These are phyloP conservation scores for Bombyx mandarina DNA, from an alignment of 1,140 invertebrate genomes.

Conservation along the genomic window DNA sequence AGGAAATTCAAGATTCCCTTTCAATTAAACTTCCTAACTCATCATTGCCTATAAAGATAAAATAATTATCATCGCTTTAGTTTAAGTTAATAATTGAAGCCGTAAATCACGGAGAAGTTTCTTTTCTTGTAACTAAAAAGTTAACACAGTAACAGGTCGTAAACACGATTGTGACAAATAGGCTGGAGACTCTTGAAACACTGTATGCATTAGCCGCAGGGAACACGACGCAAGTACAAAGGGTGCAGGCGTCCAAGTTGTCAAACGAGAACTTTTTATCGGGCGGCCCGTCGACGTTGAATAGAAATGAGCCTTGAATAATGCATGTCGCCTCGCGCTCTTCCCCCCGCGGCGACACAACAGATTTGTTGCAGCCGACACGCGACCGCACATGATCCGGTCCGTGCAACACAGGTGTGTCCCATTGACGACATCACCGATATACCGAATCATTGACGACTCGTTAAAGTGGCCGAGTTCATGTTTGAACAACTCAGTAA, in stretches of 20 bases:
- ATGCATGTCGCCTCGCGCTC: conserved; percentile 42
- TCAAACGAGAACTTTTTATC: conserved; percentile 69
- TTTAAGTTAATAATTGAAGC: no score
- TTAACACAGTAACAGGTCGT: conserved; percentile 8
- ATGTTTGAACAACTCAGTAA: not conserved
- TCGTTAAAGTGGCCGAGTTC: not conserved
- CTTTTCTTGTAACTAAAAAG: not conserved
- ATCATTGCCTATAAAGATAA: no score
- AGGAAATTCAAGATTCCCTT: no score
- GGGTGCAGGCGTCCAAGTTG: conserved; percentile 63
- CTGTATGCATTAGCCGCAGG: conserved; percentile 20
- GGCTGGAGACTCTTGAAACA: conserved; percentile 23
- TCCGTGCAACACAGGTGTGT: conserved; percentile 19
- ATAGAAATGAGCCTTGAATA: conserved; percentile 67
- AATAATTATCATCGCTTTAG: no score
- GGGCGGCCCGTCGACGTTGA: conserved; percentile 58
- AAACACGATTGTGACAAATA: conserved; percentile 19
- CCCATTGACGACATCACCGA: not conserved
- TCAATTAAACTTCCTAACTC: no score
- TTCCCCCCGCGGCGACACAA: conserved; percentile 23
- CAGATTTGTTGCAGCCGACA: conserved; percentile 42
- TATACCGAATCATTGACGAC: no score
- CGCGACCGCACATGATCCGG: conserved; percentile 28
- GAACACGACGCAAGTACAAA: conserved; percentile 59
- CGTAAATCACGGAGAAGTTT: no score